A percentile compares a stretch with the other conserved stretches of the same genome.
These are phyloP conservation scores for Sebastes fasciatus DNA, from an alignment of 2,113 vertebrate species.

Conservation along the genomic window DNA sequence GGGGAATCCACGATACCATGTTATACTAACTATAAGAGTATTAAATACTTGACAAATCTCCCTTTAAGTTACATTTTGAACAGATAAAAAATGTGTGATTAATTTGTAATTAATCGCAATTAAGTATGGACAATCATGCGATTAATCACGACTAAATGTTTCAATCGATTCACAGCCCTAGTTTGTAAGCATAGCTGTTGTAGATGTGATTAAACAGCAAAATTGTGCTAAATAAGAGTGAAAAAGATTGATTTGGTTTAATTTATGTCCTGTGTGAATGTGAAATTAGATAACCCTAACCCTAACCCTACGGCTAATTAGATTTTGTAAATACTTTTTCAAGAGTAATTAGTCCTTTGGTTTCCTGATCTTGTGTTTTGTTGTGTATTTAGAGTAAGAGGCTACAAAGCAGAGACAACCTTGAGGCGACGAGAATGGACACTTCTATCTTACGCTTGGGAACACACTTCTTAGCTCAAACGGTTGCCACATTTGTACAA, in stretches of 20 bases:
- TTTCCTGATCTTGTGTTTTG: constrained; percentile 1
- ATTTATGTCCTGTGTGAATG: neutral
- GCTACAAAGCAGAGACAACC: neutral
- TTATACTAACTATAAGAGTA: no score
- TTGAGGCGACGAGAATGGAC: constrained; percentile 3
- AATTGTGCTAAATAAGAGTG: constrained; percentile 5
- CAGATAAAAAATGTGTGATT: no score
- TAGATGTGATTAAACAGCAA: constrained; percentile 19
- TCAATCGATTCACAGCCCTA: no score
- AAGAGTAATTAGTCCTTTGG: neutral
- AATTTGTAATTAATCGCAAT: no score
- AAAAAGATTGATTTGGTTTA: constrained; percentile 2
- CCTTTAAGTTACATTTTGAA: no score
- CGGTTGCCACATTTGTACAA: constrained; percentile 30
- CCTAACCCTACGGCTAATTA: no score
- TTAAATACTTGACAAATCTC: no score
- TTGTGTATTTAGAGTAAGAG: neutral
- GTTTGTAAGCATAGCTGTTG: constrained; percentile 14
- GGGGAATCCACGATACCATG: no score
- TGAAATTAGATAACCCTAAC: neutral
- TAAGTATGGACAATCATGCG: no score
- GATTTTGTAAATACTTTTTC: constrained; percentile 1
- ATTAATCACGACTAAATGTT: no score
- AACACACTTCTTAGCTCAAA: constrained; percentile 19
- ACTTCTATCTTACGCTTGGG: neutral